These are phyloP conservation scores for Eolophus roseicapilla DNA, from an alignment of 2,113 vertebrate genomes.

Conservation along the genomic window DNA sequence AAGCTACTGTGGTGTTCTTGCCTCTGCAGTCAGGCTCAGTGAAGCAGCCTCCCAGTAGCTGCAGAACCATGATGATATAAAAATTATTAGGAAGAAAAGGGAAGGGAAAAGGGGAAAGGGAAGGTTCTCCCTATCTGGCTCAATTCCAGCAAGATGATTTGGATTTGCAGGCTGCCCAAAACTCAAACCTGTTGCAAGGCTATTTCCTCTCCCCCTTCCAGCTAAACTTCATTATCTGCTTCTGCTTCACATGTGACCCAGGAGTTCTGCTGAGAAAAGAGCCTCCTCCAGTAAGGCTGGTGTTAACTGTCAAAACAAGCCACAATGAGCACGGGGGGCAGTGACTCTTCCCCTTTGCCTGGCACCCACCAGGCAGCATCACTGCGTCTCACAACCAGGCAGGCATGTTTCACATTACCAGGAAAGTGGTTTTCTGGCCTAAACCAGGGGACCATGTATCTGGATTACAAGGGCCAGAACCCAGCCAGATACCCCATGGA, in stretches of 20 bases:
- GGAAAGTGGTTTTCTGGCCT: not conserved
- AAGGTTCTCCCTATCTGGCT: constrained; percentile 34
- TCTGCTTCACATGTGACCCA: not conserved
- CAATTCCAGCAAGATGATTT: constrained; percentile 25
- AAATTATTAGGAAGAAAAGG: not conserved
- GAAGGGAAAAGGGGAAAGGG: not conserved
- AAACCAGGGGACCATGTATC: not conserved
- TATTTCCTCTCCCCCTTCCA: constrained; percentile 5
- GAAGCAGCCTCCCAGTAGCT: constrained; percentile 20
- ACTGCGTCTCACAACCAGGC: not conserved
- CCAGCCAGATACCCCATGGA: not conserved
- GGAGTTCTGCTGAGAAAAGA: not conserved
- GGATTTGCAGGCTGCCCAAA: constrained; percentile 42
- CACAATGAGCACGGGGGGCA: not conserved
- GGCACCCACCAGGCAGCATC: not conserved
- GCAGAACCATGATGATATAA: not conserved
- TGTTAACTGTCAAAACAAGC: not conserved
- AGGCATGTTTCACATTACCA: accelerated
- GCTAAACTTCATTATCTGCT: constrained; percentile 49
- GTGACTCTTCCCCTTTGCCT: not conserved
- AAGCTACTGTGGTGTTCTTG: not conserved
- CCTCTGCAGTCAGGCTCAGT: not conserved
- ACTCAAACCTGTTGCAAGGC: constrained; percentile 58
- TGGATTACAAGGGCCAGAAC: not conserved
- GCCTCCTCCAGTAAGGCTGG: constrained; percentile 11